Evolutionary conservation across 2,888 invertebrate genomes (phyloP), one percentile per base, ranked within the genome.

Genomic region (Drosophila silvestris): DNA sequence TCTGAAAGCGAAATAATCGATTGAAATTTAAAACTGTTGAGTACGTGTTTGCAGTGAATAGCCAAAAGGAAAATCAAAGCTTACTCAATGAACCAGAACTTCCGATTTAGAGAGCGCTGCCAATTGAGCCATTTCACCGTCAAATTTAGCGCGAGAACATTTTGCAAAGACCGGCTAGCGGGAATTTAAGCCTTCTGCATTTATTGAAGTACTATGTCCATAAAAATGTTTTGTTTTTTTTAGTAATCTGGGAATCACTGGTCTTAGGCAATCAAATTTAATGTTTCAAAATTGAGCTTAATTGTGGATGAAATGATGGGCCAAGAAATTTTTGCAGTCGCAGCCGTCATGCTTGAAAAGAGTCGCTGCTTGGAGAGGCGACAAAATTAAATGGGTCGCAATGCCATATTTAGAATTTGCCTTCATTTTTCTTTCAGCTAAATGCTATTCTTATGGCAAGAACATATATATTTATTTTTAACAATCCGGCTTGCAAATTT

Each of bases 231-330:
- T 12, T 19, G 19, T 39, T 19, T 39, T 19, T 44, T 44, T 44
- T 22, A 6, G 44, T 16, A 28, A 47, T 26, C 47, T 47, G 16
- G n/a, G 30, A n/a, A 32, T 14, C 22, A 41, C 58, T 41, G 19
- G 19, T 53, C 51, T 71, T 51, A 37, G 65, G 56, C 37, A 41
- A 80, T 80, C 70, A 73, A 69, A 59, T 56, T 51, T 73, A 88
- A 88, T 90, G 89, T 68, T 76, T 74, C 28, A 60, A 90, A 90
- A 83, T 85, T 90, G 78, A 74, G 68, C 85, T 78, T 85, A 85
- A 90, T 85, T 73, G 61, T 68, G 74, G 69, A 73, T 85, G 75
- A 90, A 77, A 73, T 67, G 51, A 51, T 81, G 57, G 67, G 59
- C 61, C 54, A 77, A 71, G 70, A 39, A 70, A 71, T 35, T 26